Evolutionary conservation across 2,113 vertebrate genomes (phyloP).

Genomic region (Centropus unirufus): DNA sequence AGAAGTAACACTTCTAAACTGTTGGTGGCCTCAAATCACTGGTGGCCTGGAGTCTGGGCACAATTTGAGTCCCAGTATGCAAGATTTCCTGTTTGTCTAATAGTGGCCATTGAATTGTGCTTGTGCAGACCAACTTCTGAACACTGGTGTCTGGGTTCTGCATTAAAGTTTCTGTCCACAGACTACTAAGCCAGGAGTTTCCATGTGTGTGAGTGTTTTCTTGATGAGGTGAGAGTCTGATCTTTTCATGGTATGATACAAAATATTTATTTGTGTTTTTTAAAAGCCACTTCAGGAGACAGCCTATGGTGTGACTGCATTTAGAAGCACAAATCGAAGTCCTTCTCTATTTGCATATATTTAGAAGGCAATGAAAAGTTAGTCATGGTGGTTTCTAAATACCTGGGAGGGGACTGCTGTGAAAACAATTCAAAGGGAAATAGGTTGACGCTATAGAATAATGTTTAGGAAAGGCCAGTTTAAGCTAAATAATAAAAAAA

Average conservation of each 20-base stretch:
- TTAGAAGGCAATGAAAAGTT: constrained; percentile 5
- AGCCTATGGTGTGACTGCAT: constrained; percentile 1
- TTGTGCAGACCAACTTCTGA: neutral
- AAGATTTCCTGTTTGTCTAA: neutral
- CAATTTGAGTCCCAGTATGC: neutral
- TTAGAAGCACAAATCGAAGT: constrained; percentile 24
- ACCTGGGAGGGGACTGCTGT: neutral
- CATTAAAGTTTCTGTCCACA: neutral
- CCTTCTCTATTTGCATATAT: neutral
- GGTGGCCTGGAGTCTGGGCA: neutral
- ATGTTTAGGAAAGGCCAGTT: constrained; percentile 18
- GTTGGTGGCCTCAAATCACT: neutral
- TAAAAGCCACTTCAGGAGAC: constrained; percentile 27
- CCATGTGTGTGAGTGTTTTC: neutral
- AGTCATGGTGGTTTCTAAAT: constrained; percentile 14
- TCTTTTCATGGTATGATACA: constrained; percentile 16
- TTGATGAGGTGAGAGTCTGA: neutral
- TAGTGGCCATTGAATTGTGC: neutral
- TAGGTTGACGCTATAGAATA: neutral
- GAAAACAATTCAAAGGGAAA: neutral
- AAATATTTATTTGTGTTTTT: constrained; percentile 43
- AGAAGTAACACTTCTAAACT: neutral
- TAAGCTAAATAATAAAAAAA: constrained; percentile 4
- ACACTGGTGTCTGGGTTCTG: neutral
- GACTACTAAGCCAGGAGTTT: neutral